Evolutionary conservation across 2,113 vertebrate genomes (phyloP), one percentile per base, ranked within the genome.

Genomic region (Menura novaehollandiae): DNA sequence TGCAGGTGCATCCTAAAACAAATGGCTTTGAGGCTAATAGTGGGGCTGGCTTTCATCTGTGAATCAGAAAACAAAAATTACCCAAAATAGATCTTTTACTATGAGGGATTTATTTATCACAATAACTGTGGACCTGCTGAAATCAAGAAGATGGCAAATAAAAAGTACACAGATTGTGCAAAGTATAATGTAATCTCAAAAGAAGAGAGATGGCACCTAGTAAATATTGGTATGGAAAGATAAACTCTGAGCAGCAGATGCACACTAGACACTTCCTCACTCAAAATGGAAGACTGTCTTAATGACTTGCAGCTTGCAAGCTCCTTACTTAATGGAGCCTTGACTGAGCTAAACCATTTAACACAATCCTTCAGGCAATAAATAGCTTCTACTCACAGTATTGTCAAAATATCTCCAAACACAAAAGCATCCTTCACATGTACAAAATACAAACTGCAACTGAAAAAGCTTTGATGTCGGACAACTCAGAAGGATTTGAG

Each of bases 1-100:
- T 91, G 76, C 88, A 97, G 95, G 93, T 96, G 80, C 91, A 92
- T 89, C 62, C 92, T 81, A 72, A 87, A 96, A 55, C 73, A 91
- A 95, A 82, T 49, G 37, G 18, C 56, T 71, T 79, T 4, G 2
- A 84, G 66, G 79, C 22, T 14, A 74, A 5, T n/a, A 55, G 68
- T 71, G 43, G 19, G 35, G 22, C 78, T 86, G 47, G 33, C 55
- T 93, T 93, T 93, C 64, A 85, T 85, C 93, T 91, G 49, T 53
- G 32, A 87, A 91, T n/a, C 83, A 92, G 76, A 89, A 93, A 94
- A 91, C 49, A 87, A 91, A 95, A 95, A 87, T 78, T 5, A 79
- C 32, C 23, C 64, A 30, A 78, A 92, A 64, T 7, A 80, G 47
- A 35, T 72, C 14, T 52, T 81, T 72, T 37, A 30, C 83, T 60